Percentiles rank a stretch among this genome's conserved stretches.
Evolutionary conservation across 64 coral and sea anemone species (phyloP).

Genomic region (Montipora sp.): DNA sequence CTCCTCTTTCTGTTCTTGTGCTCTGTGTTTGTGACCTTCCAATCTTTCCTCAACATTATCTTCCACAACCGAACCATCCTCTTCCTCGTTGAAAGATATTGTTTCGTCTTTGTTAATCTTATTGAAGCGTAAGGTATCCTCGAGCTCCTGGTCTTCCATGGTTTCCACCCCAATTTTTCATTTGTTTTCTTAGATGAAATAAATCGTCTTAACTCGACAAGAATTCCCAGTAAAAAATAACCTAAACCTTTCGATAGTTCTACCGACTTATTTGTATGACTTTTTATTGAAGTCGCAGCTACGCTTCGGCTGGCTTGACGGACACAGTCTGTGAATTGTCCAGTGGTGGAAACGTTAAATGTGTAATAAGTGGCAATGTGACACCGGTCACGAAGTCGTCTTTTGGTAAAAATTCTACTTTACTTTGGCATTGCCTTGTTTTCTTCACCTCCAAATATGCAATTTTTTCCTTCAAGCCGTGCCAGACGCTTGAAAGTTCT

Average conservation of each 20-base stretch:
- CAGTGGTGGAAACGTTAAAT: neutral
- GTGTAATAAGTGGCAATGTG: neutral
- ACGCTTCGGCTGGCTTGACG: too few relatives aligned
- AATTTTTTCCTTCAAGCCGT: neutral
- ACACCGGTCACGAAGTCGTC: neutral
- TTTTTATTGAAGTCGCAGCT: too few relatives aligned
- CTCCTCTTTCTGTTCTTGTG: neutral
- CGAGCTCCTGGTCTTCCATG: neutral
- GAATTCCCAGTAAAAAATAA: too few relatives aligned
- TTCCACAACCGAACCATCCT: neutral
- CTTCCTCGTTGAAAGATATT: neutral
- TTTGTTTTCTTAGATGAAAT: neutral
- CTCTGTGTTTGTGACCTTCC: neutral
- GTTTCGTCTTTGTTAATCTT: neutral
- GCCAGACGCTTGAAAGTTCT: conserved; percentile 1
- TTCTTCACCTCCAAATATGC: neutral
- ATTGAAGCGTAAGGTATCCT: neutral
- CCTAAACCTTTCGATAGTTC: too few relatives aligned
- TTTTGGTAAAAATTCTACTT: too few relatives aligned
- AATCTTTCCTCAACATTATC: neutral
- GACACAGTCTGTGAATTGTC: neutral
- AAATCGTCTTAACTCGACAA: neutral
- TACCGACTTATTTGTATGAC: too few relatives aligned
- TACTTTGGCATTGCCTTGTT: neutral
- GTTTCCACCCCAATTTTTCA: neutral